A percentile compares a stretch with the other conserved stretches of the same genome.
These are phyloP conservation scores for Ryuthela nishihirai DNA, from an alignment of 2,888 invertebrate genomes.

Conservation along the genomic window DNA sequence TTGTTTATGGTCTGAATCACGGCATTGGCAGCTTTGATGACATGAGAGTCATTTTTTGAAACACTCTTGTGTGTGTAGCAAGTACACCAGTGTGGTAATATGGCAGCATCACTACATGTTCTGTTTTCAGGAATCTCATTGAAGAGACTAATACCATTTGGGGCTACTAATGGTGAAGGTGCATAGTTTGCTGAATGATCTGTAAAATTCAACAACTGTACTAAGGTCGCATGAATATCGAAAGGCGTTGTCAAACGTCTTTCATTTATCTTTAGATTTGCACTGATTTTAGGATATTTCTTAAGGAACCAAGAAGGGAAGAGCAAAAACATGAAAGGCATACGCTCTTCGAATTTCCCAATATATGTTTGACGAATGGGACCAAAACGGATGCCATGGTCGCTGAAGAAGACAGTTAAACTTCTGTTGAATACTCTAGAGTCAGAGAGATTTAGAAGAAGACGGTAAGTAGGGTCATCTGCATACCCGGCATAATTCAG, in stretches of 20 bases:
- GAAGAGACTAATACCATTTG: slow-evolving; percentile 47
- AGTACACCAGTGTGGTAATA: slow-evolving; percentile 50
- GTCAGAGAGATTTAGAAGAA: slow-evolving; percentile 58
- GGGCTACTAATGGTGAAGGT: slow-evolving; percentile 41
- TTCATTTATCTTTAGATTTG: slow-evolving; percentile 45
- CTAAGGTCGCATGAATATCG: slow-evolving; percentile 50
- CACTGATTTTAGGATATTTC: slow-evolving; percentile 42
- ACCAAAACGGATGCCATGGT: slow-evolving; percentile 87
- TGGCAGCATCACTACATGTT: slow-evolving; percentile 48
- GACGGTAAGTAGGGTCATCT: slow-evolving; percentile 49
- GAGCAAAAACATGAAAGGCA: slow-evolving; percentile 50
- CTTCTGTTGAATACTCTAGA: slow-evolving; percentile 63
- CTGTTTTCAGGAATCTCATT: slow-evolving; percentile 47
- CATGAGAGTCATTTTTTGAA: slow-evolving; percentile 4
- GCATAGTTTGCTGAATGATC: slow-evolving; percentile 8
- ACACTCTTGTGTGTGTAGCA: slow-evolving; percentile 41
- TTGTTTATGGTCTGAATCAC: slow-evolving; percentile 24
- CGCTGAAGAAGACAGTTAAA: slow-evolving; percentile 69
- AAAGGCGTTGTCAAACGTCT: slow-evolving; percentile 50
- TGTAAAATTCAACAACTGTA: slow-evolving; percentile 43
- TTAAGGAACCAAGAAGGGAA: slow-evolving; percentile 47
- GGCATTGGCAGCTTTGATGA: slow-evolving; percentile 18
- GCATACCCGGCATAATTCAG: slow-evolving; percentile 47
- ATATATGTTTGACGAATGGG: slow-evolving; percentile 70
- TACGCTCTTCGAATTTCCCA: slow-evolving; percentile 51